phyloP scores from a whole-genome alignment of 2,888 invertebrate species.

The Eupithecia vulgata region DNA sequence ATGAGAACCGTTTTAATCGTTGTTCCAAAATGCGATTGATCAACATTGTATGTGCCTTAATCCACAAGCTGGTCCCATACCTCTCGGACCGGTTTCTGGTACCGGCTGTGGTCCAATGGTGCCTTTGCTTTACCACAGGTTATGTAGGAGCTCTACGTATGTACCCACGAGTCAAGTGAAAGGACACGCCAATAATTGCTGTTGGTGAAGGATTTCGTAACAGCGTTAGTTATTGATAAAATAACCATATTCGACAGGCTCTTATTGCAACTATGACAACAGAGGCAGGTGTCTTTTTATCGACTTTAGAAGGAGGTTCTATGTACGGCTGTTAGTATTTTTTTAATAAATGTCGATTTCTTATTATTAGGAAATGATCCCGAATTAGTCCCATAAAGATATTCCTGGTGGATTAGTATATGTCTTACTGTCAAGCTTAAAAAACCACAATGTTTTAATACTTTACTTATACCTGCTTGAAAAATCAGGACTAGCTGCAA shows the following conservation, averaged over 20 bases:
- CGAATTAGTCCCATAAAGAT: too few relatives aligned
- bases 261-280: conserved; percentile 33
- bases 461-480: too few relatives aligned
- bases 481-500: too few relatives aligned
- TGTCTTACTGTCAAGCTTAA: too few relatives aligned
- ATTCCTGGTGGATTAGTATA: too few relatives aligned
- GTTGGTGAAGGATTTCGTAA: conserved; percentile 74
- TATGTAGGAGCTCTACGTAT: conserved; percentile 25
- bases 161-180: conserved; percentile 68
- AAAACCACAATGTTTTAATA: too few relatives aligned
- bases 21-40: conserved; percentile 79
- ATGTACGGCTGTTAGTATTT: too few relatives aligned
- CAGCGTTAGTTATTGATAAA: conserved; percentile 52
- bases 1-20: conserved; percentile 64
- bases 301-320: background rate
- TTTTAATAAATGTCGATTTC: too few relatives aligned
- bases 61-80: conserved; percentile 72
- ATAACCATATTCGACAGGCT: conserved; percentile 50
- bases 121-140: conserved; percentile 61
- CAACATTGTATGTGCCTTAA: conserved; percentile 79
- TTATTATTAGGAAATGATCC: too few relatives aligned
- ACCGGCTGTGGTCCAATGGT: conserved; percentile 74
- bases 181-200: conserved; percentile 80
- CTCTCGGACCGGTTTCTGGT: conserved; percentile 76
- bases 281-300: conserved; percentile 40